Base-by-base conservation (phyloP, 2,888 invertebrate species). In the Strigamia transsilvanica region DNA sequence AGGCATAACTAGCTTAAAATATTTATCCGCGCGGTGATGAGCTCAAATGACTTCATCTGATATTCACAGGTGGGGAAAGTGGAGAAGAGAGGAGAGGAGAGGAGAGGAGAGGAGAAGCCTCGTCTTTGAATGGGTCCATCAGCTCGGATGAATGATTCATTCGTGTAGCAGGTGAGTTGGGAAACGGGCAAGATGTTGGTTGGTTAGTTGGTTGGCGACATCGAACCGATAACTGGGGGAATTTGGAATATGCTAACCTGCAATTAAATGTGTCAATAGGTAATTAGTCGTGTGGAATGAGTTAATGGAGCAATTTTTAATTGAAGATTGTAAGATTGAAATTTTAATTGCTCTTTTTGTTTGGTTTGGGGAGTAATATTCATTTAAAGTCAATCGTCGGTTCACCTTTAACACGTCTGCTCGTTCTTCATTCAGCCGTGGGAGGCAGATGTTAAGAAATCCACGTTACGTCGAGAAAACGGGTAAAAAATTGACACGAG, bases 1-100 rank as follows among this genome's bases (percentile, higher is more conserved):
- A 51, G 51, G 51, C 51, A 51, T 51, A 51, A 51, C 51, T 51
- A 51, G 18, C 51, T 51, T 51, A 51, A 51, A 51, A 51, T 51
- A 51, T 51, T 51, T 51, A 51, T 51, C 51, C 15, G 51, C n/a
- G n/a, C 18, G 51, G 51, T 51, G 51, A 51, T 51, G 51, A 51
- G 51, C 51, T 51, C 51, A 51, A 51, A 51, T 51, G 51, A 51
- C 51, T 51, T 51, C 51, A 51, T 51, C 15, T 51, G 13, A 51
- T 51, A 51, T 51, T 51, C 51, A 51, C 51, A 51, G 51, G 51
- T 51, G 15, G 51, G 51, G 51, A 51, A 51, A 51, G 51, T 51
- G 38, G 51, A 51, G 51, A 7, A 18, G 51, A 51, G 15, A 13
- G 6, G 51, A 18, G 51, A 18, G 51, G 15, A 51, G 51, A 13